Conservation (phyloP, 2,113 vertebrate genomes). For the Sorex araneus region DNA sequence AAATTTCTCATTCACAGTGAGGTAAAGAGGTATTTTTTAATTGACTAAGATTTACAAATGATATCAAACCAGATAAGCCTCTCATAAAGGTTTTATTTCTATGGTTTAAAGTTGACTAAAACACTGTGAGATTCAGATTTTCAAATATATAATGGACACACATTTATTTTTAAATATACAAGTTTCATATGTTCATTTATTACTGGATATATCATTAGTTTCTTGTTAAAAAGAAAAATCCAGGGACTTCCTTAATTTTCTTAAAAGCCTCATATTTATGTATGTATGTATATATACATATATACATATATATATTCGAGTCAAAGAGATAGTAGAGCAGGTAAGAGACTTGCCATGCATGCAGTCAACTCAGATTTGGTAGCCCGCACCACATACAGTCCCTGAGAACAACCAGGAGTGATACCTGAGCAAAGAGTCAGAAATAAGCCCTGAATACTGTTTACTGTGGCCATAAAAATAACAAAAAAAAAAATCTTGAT, state of each 20-base stretch:
- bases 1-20: slow-evolving; percentile 56
- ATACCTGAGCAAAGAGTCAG: too few relatives aligned
- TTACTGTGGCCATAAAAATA: too few relatives aligned
- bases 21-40: slow-evolving; percentile 28
- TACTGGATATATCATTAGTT: not conserved
- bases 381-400: too few relatives aligned
- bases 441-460: too few relatives aligned
- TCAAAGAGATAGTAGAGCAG: too few relatives aligned
- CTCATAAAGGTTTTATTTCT: slow-evolving; percentile 52
- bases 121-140: not conserved
- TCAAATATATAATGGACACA: not conserved
- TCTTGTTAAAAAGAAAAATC: not conserved
- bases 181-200: not conserved
- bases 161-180: slow-evolving; percentile 28
- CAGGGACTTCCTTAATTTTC: not conserved
- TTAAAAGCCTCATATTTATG: slow-evolving; percentile 33
- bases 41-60: slow-evolving; percentile 43
- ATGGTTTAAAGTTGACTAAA: slow-evolving; percentile 48
- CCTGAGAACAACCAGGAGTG: too few relatives aligned
- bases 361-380: too few relatives aligned
- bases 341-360: too few relatives aligned
- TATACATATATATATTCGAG: too few relatives aligned
- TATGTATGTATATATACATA: not conserved
- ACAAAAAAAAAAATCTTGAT: too few relatives aligned
- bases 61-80: slow-evolving; percentile 61